Evolutionary conservation across 2,113 vertebrate genomes (phyloP).

Genomic region (Manacus vitellinus): DNA sequence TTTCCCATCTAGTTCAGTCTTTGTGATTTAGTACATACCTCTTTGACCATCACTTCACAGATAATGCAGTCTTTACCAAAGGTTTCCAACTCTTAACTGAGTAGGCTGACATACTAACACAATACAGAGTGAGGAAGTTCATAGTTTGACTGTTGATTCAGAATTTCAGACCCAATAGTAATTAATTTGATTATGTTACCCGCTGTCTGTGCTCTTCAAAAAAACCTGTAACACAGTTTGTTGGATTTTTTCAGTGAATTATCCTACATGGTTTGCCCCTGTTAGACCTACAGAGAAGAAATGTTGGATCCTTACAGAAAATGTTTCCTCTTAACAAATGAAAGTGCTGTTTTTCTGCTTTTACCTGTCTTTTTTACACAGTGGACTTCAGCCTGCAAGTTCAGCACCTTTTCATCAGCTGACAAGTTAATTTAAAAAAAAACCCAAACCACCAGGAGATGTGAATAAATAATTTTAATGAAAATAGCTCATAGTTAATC

Average conservation of each 20-base stretch:
- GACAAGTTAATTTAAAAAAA: neutral
- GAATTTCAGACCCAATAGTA: neutral
- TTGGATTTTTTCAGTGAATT: neutral
- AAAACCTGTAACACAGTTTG: neutral
- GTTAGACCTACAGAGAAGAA: neutral
- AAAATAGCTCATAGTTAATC: neutral
- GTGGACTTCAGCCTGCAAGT: neutral
- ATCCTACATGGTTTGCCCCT: neutral
- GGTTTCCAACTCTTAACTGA: neutral
- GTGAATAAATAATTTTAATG: slow-evolving; percentile 9
- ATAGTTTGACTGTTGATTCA: neutral
- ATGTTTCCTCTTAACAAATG: neutral
- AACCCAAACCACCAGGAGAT: neutral
- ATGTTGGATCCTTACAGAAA: neutral
- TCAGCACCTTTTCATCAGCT: neutral
- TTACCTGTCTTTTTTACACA: neutral
- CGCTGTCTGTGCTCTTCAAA: neutral
- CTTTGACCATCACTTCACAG: neutral
- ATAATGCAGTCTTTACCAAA: neutral
- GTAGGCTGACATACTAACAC: neutral
- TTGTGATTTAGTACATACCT: neutral
- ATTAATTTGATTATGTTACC: neutral
- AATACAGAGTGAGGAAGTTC: neutral
- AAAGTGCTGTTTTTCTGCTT: neutral
- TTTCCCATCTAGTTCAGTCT: neutral